Evolutionary conservation across 2,797 vertebrate genomes (phyloP).

Genomic region (Pteropus rufus): DNA sequence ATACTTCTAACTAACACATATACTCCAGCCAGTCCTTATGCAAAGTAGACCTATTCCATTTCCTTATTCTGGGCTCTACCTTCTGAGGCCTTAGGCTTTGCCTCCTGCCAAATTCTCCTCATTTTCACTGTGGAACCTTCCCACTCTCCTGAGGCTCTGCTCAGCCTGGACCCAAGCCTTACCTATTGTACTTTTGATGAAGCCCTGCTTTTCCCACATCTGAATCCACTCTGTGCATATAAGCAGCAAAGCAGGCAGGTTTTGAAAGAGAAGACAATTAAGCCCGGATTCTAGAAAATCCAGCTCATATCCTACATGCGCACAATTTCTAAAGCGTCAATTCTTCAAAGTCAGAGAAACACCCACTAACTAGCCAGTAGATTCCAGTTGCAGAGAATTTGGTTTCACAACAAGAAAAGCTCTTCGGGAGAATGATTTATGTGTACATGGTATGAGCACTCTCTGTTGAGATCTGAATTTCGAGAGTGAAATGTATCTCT

Average conservation of each 20-base stretch:
- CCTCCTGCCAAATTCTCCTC: not conserved
- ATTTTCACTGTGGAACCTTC: not conserved
- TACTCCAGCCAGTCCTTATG: not conserved
- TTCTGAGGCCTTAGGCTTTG: not conserved
- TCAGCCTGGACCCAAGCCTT: not conserved
- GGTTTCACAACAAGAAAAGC: slow-evolving; percentile 41
- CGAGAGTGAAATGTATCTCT: slow-evolving; percentile 65
- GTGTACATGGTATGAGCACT: slow-evolving; percentile 38
- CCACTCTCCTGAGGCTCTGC: not conserved
- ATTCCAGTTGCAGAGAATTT: slow-evolving; percentile 33
- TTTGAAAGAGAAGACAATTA: slow-evolving; percentile 6
- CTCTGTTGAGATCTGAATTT: slow-evolving; percentile 61
- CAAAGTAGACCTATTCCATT: not conserved
- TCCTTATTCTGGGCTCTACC: not conserved
- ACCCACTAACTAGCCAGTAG: slow-evolving; percentile 5
- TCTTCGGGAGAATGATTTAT: slow-evolving; percentile 34
- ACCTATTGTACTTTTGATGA: not conserved
- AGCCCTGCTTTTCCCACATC: not conserved
- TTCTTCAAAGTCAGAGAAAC: slow-evolving; percentile 26
- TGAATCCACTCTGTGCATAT: not conserved
- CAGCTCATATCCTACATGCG: not conserved
- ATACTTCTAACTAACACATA: not conserved
- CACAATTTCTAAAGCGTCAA: not conserved
- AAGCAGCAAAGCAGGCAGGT: not conserved
- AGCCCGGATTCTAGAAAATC: not conserved